phyloP scores from a whole-genome alignment of 2,113 vertebrate genomes.

The Heterotis niloticus region DNA sequence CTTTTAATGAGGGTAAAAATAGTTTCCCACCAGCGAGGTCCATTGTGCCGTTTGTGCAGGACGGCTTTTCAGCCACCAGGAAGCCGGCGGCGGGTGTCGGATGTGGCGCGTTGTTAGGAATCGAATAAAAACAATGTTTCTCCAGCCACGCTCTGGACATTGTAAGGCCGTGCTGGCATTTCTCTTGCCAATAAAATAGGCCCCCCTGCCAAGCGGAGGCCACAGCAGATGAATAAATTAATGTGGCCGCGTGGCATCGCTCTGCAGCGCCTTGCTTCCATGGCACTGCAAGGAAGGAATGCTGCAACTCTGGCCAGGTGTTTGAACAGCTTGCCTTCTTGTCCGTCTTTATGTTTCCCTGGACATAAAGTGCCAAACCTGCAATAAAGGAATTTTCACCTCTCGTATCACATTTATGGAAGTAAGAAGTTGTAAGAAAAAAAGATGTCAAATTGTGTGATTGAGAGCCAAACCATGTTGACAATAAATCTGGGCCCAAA shows the following conservation, averaged over 20 bases:
- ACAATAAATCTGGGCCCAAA: neutral
- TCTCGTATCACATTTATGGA: too few species aligned
- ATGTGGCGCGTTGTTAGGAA: neutral
- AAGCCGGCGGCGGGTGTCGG: neutral
- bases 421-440: too few species aligned
- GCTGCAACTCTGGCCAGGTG: neutral
- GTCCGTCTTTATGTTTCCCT: neutral
- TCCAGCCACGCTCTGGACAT: neutral
- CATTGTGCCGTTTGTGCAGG: neutral
- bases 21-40: neutral
- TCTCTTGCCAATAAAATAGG: too few species aligned
- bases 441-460: too few species aligned
- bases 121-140: neutral
- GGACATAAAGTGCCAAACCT: neutral
- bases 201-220: neutral
- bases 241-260: conserved; percentile 2
- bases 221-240: conserved; percentile 12
- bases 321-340: neutral
- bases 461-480: neutral
- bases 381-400: too few species aligned
- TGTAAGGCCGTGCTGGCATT: neutral
- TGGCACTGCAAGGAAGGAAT: neutral
- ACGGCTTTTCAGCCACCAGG: neutral
- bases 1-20: conserved; percentile 9
- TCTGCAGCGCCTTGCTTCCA: neutral